These are phyloP conservation scores for Notodonta dromedarius DNA, from an alignment of 2,888 invertebrate species.

Conservation along the genomic window DNA sequence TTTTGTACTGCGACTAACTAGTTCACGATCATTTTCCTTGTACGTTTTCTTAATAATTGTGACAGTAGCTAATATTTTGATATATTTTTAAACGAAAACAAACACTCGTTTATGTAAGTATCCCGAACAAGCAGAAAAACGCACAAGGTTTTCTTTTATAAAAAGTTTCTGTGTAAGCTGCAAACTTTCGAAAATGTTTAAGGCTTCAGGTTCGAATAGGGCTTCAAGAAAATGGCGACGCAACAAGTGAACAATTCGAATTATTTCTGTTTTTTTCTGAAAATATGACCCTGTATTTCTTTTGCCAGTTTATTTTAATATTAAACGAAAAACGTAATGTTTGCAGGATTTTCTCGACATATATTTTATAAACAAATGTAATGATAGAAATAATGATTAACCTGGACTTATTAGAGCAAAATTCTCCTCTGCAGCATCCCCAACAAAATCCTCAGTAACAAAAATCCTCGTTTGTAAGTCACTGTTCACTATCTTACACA, in stretches of 20 bases:
- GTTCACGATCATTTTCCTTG: no score
- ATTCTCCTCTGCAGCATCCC: slow-evolving; percentile 54
- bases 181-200: slow-evolving; percentile 17
- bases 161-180: slow-evolving; percentile 9
- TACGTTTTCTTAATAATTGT: no score
- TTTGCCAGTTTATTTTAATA: no score
- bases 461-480: slow-evolving; percentile 67
- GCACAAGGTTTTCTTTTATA: background rate
- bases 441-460: slow-evolving; percentile 61
- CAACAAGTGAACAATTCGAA: background rate
- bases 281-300: background rate
- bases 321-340: no score
- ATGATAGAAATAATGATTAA: slow-evolving; percentile 30
- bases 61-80: no score
- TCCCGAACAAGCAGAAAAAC: background rate
- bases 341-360: no score
- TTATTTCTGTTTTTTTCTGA: background rate
- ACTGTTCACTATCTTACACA: slow-evolving; percentile 71
- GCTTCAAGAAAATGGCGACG: slow-evolving; percentile 9
- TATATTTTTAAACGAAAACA: background rate
- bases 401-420: slow-evolving; percentile 58
- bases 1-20: no score
- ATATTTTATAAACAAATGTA: background rate
- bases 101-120: background rate
- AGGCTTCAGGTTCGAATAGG: slow-evolving; percentile 13